These are phyloP conservation scores for Ellobium chinense DNA, from an alignment of 2,888 invertebrate species.

Conservation along the genomic window DNA sequence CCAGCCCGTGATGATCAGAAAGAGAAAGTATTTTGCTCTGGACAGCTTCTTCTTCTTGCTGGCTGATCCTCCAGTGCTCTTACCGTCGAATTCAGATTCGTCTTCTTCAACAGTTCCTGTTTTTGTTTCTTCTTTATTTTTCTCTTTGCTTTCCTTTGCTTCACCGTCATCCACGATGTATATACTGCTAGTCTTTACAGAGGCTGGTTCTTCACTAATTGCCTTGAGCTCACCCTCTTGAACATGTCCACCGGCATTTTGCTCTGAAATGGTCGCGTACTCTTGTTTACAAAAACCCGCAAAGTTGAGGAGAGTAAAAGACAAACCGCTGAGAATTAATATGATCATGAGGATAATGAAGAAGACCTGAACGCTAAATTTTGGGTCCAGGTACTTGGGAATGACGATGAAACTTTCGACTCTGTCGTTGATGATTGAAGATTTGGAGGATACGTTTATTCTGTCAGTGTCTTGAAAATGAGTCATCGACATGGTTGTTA, in stretches of 20 bases:
- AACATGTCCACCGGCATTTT: too few species aligned
- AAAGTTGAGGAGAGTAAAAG: slow-evolving; percentile 83
- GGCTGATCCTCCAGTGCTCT: too few species aligned
- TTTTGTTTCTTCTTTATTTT: neutral
- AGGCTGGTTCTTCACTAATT: too few species aligned
- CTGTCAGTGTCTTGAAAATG: too few species aligned
- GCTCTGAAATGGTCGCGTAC: too few species aligned
- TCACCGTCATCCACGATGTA: neutral
- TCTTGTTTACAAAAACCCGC: slow-evolving; percentile 56
- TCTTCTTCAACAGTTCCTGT: neutral
- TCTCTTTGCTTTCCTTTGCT: neutral
- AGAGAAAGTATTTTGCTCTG: slow-evolving; percentile 49
- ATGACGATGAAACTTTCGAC: slow-evolving; percentile 1
- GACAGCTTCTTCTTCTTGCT: too few species aligned
- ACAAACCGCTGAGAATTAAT: slow-evolving; percentile 83
- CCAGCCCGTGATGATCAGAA: slow-evolving; percentile 79
- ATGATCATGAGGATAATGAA: slow-evolving; percentile 84
- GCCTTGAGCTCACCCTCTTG: too few species aligned
- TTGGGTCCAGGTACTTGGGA: slow-evolving; percentile 79
- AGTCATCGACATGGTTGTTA: neutral
- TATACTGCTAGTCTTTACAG: neutral
- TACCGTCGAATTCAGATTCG: too few species aligned
- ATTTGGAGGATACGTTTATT: too few species aligned
- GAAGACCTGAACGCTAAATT: slow-evolving; percentile 84
- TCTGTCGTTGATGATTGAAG: too few species aligned